phyloP scores from a whole-genome alignment of 2,797 vertebrate genomes.

The Anguilla marmorata region DNA sequence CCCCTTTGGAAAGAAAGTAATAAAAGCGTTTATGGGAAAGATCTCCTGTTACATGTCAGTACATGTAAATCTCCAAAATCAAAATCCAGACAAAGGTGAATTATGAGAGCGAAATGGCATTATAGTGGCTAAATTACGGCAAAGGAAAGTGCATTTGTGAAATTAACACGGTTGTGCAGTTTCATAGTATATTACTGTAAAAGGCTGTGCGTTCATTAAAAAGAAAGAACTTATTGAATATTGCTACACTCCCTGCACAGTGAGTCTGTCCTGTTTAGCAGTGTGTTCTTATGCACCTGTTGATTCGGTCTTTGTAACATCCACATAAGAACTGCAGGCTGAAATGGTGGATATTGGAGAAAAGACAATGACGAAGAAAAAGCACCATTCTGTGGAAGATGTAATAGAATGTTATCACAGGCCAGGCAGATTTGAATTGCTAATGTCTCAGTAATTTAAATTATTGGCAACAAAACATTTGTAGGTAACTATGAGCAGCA shows the following conservation, averaged over 20 bases:
- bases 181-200: not conserved
- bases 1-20: conserved; percentile 36
- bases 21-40: not conserved
- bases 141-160: not conserved
- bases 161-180: not conserved
- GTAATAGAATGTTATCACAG: not conserved
- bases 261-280: conserved; percentile 35
- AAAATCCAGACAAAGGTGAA: not conserved
- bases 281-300: conserved; percentile 35
- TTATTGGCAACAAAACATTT: not conserved
- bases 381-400: not conserved
- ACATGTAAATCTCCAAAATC: not conserved
- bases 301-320: conserved; percentile 36
- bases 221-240: not conserved
- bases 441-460: not conserved
- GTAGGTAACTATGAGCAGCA: not conserved
- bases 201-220: not conserved
- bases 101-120: not conserved
- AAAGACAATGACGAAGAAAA: not conserved
- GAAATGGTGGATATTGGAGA: not conserved
- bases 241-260: conserved; percentile 7
- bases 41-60: not conserved
- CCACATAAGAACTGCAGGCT: conserved; percentile 27
- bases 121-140: not conserved
- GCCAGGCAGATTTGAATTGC: not conserved